Evolutionary conservation across 1,140 invertebrate species (phyloP).

Genomic region (Cataglyphis hispanica): DNA sequence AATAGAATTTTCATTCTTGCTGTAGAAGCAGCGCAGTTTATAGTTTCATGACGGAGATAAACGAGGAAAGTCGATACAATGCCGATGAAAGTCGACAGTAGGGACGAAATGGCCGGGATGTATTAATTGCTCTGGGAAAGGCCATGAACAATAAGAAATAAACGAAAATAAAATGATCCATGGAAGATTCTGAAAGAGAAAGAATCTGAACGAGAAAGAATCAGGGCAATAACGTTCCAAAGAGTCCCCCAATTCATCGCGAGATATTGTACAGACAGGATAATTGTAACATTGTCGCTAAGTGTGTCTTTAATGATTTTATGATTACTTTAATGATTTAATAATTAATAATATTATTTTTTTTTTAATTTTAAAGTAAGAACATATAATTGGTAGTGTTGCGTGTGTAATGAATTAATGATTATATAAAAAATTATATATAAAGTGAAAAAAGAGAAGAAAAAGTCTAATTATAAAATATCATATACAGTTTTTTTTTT

Average conservation of each 20-base stretch:
- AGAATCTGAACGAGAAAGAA: not conserved
- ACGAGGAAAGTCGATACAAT: constrained; percentile 73
- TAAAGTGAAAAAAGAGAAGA: not conserved
- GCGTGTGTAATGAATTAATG: not conserved
- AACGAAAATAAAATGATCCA: constrained; percentile 3
- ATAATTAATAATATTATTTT: too few species aligned
- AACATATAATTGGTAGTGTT: not conserved
- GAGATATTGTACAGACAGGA: not conserved
- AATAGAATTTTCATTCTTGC: constrained; percentile 71
- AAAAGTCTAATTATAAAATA: not conserved
- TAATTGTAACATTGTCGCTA: not conserved
- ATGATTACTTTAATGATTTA: too few species aligned
- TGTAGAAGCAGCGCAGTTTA: constrained; percentile 47
- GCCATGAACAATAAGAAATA: constrained; percentile 9
- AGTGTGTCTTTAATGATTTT: not conserved
- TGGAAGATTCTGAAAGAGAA: not conserved
- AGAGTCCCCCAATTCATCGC: not conserved
- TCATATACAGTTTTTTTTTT: not conserved
- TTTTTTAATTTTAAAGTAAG: too few species aligned
- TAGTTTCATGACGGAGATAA: constrained; percentile 71
- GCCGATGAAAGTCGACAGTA: constrained; percentile 62
- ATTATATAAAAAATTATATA: constrained; percentile 4
- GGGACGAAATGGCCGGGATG: constrained; percentile 57
- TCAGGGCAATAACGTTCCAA: constrained; percentile 22
- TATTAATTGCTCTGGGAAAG: constrained; percentile 69